Evolutionary conservation across 2,113 vertebrate species (phyloP), one percentile per base, ranked within the genome.

Genomic region (Hydrochoerus hydrochaeris): DNA sequence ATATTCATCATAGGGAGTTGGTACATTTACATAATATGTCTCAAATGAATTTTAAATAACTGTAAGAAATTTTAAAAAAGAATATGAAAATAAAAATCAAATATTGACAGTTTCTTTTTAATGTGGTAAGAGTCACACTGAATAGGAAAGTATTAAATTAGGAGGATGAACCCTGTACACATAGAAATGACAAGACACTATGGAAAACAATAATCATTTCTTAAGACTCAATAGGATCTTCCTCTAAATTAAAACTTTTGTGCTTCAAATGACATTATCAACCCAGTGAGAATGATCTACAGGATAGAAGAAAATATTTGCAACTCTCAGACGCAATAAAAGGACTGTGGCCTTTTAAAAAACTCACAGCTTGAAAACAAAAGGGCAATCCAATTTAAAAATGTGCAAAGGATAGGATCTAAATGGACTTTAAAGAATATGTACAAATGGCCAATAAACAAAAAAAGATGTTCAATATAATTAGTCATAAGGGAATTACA

Each of bases 41-140:
- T 44, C 44, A 44, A 44, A 3, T 92, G 28, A 89, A 80, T 65
- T 87, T 94, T 92, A 95, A 95, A 26, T 92, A 46, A 89, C 67
- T 91, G 38, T 95, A 95, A 63, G 7, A 94, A 78, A 49, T 57
- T 26, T 26, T 17, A 54, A 69, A 89, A 91, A 17, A 67, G 11
- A 88, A 69, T 85, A 26, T n/a, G 30, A 94, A 95, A 95, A 90
- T 41, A 81, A 88, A 90, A 84, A 80, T 44, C 65, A 95, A 84
- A 84, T 16, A 69, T 38, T 58, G 5, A 38, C 46, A 71, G n/a
- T 22, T 85, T 89, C 9, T 41, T 35, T 94, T 65, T 71, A 90
- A 91, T 24, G 54, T 80, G 41, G 63, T 28, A 75, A 96, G 9
- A 52, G 28, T 28, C 38, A 88, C 8, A 80, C 17, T 80, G 62